Evolutionary conservation across 92 coral and sea anemone genomes (phyloP).

Genomic region (Pocillopora grandis): DNA sequence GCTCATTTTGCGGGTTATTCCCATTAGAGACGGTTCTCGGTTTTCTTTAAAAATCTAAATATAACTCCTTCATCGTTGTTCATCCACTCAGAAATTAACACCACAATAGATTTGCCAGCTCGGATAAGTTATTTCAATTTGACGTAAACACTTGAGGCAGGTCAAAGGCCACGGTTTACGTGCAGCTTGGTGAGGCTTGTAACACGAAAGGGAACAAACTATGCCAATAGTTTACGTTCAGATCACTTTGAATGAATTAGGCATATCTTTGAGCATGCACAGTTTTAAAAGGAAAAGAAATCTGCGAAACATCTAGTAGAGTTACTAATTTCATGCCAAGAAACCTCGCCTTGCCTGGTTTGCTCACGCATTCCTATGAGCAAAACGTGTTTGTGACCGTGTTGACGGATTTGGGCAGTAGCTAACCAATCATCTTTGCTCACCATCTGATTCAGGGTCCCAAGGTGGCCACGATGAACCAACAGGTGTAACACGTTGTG

Average conservation of each 20-base stretch:
- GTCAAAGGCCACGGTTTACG: constrained; percentile 2
- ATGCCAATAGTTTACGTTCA: not conserved
- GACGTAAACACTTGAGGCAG: constrained; percentile 11
- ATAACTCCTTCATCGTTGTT: not conserved
- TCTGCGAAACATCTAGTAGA: too few species aligned
- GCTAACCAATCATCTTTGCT: too few species aligned
- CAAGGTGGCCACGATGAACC: too few species aligned
- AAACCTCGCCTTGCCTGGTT: too few species aligned
- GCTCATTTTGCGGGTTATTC: not conserved
- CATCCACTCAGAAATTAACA: not conserved
- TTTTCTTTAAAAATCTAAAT: not conserved
- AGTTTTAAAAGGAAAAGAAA: too few species aligned
- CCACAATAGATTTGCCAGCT: not conserved
- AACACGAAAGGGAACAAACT: not conserved
- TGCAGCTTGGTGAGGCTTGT: not conserved
- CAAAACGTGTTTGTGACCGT: too few species aligned
- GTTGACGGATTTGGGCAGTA: too few species aligned
- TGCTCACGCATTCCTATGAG: too few species aligned
- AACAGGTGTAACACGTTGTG: too few species aligned
- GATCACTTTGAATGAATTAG: not conserved
- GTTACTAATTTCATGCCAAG: too few species aligned
- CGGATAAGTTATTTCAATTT: not conserved
- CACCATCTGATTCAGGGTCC: too few species aligned
- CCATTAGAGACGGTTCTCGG: not conserved
- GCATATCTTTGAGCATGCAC: not conserved